Evolutionary conservation across 2,797 vertebrate species (phyloP).

Genomic region (Gastrophryne carolinensis): DNA sequence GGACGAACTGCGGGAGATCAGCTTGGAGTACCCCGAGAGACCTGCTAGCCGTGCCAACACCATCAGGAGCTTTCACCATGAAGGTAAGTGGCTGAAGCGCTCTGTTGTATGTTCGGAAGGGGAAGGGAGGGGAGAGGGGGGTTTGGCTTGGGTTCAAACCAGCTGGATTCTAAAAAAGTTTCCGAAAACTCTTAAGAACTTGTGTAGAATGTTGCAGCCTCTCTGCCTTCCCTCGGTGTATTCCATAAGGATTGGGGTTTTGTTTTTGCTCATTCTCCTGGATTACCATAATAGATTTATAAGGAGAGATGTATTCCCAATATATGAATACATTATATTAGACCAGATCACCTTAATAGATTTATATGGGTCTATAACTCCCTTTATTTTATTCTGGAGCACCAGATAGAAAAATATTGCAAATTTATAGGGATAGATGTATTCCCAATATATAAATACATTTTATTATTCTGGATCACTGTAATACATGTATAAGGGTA

Average conservation of each 20-base stretch:
- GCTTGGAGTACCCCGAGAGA: slow-evolving; percentile 90
- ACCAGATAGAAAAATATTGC: no score
- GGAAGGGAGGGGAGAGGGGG: neutral
- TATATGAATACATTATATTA: no score
- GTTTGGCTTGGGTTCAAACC: neutral
- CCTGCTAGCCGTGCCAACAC: slow-evolving; percentile 95
- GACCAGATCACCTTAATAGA: no score
- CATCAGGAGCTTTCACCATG: slow-evolving; percentile 97
- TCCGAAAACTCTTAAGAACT: neutral
- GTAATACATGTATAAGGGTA: no score
- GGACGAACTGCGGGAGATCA: slow-evolving; percentile 71
- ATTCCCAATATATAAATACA: no score
- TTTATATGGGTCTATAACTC: no score
- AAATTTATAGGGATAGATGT: no score
- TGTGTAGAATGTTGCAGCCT: neutral
- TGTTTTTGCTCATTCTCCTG: neutral
- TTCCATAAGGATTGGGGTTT: neutral
- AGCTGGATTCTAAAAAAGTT: no score
- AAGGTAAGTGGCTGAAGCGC: slow-evolving; percentile 77
- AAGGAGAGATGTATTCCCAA: no score
- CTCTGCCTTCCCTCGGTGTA: neutral
- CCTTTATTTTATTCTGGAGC: no score
- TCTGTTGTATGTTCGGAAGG: neutral
- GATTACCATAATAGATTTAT: no score
- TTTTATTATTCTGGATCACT: no score